phyloP scores from a whole-genome alignment of 2,113 vertebrate species.

The Cygnus atratus region DNA sequence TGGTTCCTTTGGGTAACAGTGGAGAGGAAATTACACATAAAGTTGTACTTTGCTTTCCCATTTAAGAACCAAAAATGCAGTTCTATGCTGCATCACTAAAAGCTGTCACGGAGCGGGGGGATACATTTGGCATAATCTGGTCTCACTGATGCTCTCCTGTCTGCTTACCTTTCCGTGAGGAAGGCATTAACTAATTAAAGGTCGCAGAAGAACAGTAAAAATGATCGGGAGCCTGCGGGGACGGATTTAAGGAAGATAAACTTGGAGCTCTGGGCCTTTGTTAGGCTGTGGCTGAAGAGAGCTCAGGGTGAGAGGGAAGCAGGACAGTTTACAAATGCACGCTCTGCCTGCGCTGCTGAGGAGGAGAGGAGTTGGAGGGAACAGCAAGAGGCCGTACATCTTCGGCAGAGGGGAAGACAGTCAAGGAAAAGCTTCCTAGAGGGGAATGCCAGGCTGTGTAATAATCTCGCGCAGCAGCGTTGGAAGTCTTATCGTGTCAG shows the following conservation, averaged over 20 bases:
- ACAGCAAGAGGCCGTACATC: not conserved
- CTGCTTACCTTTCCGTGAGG: not conserved
- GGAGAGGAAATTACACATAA: not conserved
- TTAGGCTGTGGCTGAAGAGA: not conserved
- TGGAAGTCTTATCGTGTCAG: rapidly evolving
- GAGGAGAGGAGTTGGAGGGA: not conserved
- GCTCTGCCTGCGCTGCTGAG: rapidly evolving
- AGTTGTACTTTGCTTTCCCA: not conserved
- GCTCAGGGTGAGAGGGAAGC: not conserved
- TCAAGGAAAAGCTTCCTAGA: not conserved
- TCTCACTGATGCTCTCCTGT: not conserved
- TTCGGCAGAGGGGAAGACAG: not conserved
- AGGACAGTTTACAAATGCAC: rapidly evolving
- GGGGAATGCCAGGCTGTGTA: not conserved
- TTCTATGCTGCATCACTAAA: not conserved
- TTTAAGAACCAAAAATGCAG: not conserved
- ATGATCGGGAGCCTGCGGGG: not conserved
- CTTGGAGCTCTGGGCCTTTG: not conserved
- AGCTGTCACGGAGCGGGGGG: not conserved
- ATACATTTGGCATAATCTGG: rapidly evolving
- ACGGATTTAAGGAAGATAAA: not conserved
- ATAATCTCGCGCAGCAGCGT: not conserved
- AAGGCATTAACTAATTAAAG: not conserved
- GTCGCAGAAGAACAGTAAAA: not conserved
- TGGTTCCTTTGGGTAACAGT: not conserved